Percentiles rank a stretch among this genome's conserved stretches.
Conservation (phyloP, 2,888 invertebrate genomes). For the Agonopterix arenella region DNA sequence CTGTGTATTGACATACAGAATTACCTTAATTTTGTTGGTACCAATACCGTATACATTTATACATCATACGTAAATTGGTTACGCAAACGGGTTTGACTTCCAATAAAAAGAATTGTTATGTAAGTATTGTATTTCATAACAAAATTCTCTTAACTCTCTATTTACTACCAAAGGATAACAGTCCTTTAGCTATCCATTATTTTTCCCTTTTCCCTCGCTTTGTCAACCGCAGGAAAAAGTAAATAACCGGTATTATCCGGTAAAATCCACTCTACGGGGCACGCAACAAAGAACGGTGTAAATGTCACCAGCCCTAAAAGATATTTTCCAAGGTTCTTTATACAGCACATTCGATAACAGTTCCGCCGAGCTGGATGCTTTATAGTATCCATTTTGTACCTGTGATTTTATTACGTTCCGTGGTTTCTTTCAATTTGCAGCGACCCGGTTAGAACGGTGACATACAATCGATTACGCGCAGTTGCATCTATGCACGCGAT, state of each 20-base stretch:
- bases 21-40: background rate
- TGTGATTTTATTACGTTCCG: constrained; percentile 20
- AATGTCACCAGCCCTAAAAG: constrained; percentile 17
- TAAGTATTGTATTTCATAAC: no score
- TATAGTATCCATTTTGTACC: background rate
- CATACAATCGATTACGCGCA: constrained; percentile 32
- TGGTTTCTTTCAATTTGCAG: constrained; percentile 34
- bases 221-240: background rate
- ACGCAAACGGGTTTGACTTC: no score
- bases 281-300: constrained; percentile 15
- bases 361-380: background rate
- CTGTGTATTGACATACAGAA: no score
- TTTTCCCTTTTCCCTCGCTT: background rate
- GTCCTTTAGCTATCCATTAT: no score
- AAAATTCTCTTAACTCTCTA: no score
- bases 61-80: no score
- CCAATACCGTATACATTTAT: no score
- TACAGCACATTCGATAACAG: constrained; percentile 5
- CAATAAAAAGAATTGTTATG: no score
- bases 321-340: constrained; percentile 12
- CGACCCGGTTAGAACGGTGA: constrained; percentile 26
- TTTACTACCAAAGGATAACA: no score
- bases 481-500: constrained; percentile 42
- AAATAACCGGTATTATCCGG: constrained; percentile 4
- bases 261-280: constrained; percentile 1